Base-by-base conservation (phyloP, 2,113 vertebrate species). In the Ptychochromis oligacanthus region DNA sequence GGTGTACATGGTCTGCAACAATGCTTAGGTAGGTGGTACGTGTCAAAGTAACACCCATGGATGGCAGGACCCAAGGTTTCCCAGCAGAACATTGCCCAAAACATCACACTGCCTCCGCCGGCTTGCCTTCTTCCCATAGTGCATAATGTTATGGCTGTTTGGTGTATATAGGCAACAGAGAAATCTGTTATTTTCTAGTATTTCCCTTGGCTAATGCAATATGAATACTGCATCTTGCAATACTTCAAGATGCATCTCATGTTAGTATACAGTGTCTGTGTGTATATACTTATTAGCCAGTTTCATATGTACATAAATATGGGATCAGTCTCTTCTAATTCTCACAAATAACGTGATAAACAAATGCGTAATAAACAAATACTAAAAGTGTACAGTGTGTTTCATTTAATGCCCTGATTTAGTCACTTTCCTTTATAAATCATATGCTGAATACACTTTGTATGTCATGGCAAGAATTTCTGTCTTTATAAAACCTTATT, bases 381-480 rank as follows among this genome's bases (percentile, higher is more conserved):
- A 65, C 22, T 20, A 20, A 18, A 26, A 17, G 24, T 10, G 62
- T 10, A 12, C 17, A 61, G 6, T 36, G 0, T 31, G 61, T 24
- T 65, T 49, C 11, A 67, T 67, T 46, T 67, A 24, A 67, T 17
- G 38, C 15, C 22, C 15, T 67, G 40, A 67, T 67, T 17, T 28
- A 7, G 0, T 11, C 0, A 11, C 14, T 1, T 4, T 28, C 5
- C 5, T 1, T 18, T 0, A 26, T 26, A 67, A 26, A 7, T 46
- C 1, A 46, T 18, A 67, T 4, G 40, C 3, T 67, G 64, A 67
- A 18, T 46, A 7, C 0, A 62, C 31, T n/a, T 34, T 9, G 11
- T 61, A 20, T 12, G 28, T 36, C 59, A 61, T 2, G 9, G 9
- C 17, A 13, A 38, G 0, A 10, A 64, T 38, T 64, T 13, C 20